Evolutionary conservation across 2,113 vertebrate species (phyloP).

Genomic region (Oryzias melastigma): DNA sequence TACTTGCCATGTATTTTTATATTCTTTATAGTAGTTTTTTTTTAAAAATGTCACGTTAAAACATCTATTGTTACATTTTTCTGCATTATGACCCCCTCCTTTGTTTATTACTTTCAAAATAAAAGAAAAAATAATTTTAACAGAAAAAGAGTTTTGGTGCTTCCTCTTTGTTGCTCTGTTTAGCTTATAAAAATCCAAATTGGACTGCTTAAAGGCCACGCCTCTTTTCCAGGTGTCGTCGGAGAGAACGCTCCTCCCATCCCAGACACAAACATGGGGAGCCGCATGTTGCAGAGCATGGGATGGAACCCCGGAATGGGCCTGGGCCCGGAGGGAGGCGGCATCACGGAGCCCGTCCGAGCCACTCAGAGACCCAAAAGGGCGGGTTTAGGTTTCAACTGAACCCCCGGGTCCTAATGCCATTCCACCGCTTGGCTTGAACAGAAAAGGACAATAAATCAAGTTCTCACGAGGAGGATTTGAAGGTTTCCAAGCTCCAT

Average conservation of each 20-base stretch:
- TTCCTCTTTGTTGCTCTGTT: too few species aligned
- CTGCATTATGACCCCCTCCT: too few species aligned
- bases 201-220: constrained; percentile 26
- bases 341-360: constrained; percentile 90
- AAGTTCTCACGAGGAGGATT: constrained; percentile 25
- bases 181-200: too few species aligned
- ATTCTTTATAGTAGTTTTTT: too few species aligned
- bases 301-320: constrained; percentile 94
- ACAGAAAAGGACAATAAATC: constrained; percentile 8
- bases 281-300: constrained; percentile 94
- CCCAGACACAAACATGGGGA: constrained; percentile 91
- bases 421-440: neutral
- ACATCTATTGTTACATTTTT: too few species aligned
- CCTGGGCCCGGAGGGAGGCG: constrained; percentile 90
- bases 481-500: neutral
- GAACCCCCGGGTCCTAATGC: constrained; percentile 41
- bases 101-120: too few species aligned
- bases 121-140: too few species aligned
- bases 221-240: constrained; percentile 77
- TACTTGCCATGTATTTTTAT: too few species aligned
- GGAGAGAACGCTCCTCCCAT: constrained; percentile 88
- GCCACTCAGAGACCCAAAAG: constrained; percentile 93
- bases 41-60: too few species aligned
- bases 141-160: too few species aligned
- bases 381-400: constrained; percentile 92